A percentile compares a stretch with the other conserved stretches of the same genome.
phyloP scores from a whole-genome alignment of 2,797 vertebrate species.

The Furcifer pardalis region DNA sequence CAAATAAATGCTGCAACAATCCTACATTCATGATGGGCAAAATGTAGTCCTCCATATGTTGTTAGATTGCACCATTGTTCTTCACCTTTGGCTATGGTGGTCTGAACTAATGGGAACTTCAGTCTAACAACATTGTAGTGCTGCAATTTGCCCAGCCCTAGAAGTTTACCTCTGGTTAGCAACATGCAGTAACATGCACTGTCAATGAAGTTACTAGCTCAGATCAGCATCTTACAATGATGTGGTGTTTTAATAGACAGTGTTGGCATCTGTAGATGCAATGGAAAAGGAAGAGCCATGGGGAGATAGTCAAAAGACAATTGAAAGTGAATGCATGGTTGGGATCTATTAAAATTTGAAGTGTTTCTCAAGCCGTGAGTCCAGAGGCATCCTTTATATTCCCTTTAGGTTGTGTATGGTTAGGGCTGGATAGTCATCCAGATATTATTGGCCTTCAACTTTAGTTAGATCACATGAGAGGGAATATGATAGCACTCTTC shows the following conservation, averaged over 20 bases:
- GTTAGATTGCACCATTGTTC: no score
- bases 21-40: no score
- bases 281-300: background rate
- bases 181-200: background rate
- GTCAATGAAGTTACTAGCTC: background rate
- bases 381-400: background rate
- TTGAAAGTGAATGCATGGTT: background rate
- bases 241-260: background rate
- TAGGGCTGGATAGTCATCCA: background rate
- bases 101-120: no score
- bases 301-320: background rate
- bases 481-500: no score
- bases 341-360: background rate
- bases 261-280: background rate
- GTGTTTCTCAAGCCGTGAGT: background rate
- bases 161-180: background rate
- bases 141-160: no score
- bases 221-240: background rate
- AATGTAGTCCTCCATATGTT: no score
- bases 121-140: no score
- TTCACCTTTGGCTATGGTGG: no score
- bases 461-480: no score
- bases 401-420: background rate
- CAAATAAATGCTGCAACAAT: background rate
- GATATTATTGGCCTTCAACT: background rate